Conservation (phyloP, 2,797 vertebrate species). For the Mormyrops boulengeri region DNA sequence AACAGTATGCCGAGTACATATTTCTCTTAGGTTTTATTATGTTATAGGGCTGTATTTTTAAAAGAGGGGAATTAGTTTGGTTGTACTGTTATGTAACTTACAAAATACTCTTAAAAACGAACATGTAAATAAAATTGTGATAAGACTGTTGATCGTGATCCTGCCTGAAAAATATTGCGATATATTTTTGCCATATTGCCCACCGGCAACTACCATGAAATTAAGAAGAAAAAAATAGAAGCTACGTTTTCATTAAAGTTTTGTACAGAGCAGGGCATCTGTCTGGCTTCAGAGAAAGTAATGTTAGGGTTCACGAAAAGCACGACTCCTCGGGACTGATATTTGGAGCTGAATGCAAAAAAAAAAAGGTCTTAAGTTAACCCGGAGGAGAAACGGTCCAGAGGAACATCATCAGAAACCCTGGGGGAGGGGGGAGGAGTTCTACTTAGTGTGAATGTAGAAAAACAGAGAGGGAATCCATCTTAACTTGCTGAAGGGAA, state of each 20-base stretch:
- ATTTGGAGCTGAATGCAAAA: neutral
- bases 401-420: neutral
- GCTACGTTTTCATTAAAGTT: neutral
- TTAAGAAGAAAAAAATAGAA: neutral
- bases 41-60: neutral
- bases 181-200: neutral
- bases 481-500: neutral
- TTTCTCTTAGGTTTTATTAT: neutral
- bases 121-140: neutral
- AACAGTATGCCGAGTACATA: neutral
- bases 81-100: neutral
- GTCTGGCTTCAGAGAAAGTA: neutral
- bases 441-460: neutral
- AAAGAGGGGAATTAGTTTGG: neutral
- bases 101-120: neutral
- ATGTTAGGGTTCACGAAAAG: neutral
- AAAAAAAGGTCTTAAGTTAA: constrained; percentile 10
- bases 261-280: neutral
- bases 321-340: neutral
- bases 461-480: neutral
- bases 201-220: neutral
- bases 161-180: neutral
- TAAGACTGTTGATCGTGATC: neutral
- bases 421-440: neutral
- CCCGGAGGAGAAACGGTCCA: neutral